Evolutionary conservation across 1,140 invertebrate species (phyloP), one percentile per base, ranked within the genome.

Genomic region (Diorhabda elongata): DNA sequence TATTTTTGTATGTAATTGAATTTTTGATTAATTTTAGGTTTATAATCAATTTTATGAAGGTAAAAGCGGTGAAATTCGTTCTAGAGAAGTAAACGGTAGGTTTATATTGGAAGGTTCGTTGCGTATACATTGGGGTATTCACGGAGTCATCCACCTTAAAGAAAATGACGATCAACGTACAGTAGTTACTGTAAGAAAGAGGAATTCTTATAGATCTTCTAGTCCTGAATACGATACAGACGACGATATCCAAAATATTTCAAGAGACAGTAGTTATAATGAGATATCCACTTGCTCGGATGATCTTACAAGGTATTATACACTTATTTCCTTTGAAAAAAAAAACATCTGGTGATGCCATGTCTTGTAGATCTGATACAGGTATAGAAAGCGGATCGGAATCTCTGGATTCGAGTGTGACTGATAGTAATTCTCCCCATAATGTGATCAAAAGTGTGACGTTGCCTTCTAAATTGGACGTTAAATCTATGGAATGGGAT

Each of bases 101-200:
- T 81, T 93, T 58, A 87, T 93, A 72, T 79, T 95, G 44, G 91
- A 93, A 84, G 92, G 92, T 11, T 89, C 90, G 3, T 80, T 95
- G 69, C 83, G 91, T 74, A 92, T 95, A 68, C 90, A 92, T 82
- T 95, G 93, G 93, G 93, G 92, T 58, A 89, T 95, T 2, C 86
- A 89, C 47, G 90, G 91, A 65, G 88, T 92, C 2, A 95, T 95
- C 73, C 91, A 93, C 81, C 82, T 95, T 4, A 92, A 94, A 81
- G 92, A 95, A 81, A 92, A 94, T 79, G 92, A 94, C 80, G 91
- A 95, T 82, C 90, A 94, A 72, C 82, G 91, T 59, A 90, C 88
- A 3, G 88, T 91, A 47, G 87, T 91, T 5, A 88, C 87, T 11
- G 87, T 90, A 9, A 82, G 89, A 58, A 89, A 91, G 75, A 82